A percentile compares a stretch with the other conserved stretches of the same genome.
phyloP scores from a whole-genome alignment of 2,113 vertebrate species.

The Emydura subglobosa region DNA sequence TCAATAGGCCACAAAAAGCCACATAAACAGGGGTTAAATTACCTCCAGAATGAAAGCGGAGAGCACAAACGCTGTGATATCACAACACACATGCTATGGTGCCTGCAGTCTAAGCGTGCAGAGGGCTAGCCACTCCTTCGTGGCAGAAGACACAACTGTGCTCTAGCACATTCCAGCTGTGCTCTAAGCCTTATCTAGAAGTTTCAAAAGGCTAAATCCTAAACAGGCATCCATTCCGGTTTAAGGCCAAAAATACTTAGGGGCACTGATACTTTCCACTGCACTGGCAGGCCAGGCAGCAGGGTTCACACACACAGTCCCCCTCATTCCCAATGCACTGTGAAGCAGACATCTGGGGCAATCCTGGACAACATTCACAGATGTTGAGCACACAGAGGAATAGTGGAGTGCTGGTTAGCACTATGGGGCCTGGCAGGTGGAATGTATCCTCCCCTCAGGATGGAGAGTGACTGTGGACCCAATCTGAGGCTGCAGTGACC shows the following conservation, averaged over 20 bases:
- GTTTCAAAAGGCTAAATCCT: neutral
- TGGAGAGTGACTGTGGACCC: neutral
- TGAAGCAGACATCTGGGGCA: neutral
- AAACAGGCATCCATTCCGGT: neutral
- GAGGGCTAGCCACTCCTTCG: neutral
- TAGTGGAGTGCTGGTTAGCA: neutral
- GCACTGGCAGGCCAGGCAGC: neutral
- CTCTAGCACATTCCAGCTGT: neutral
- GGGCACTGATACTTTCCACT: neutral
- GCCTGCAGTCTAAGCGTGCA: neutral
- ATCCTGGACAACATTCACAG: neutral
- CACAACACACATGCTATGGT: neutral
- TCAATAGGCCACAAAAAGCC: neutral
- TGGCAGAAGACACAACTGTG: neutral
- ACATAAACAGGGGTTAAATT: neutral
- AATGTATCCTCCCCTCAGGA: neutral
- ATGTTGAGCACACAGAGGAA: neutral
- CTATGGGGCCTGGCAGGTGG: neutral
- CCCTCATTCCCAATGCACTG: rapidly evolving
- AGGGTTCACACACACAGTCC: neutral
- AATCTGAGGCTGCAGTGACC: neutral
- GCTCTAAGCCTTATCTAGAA: neutral
- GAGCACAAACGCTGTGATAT: neutral
- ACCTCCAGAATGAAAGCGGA: neutral
- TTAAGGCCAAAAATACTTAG: neutral